phyloP scores from a whole-genome alignment of 2,888 invertebrate genomes.

The Nomada ruficornis region DNA sequence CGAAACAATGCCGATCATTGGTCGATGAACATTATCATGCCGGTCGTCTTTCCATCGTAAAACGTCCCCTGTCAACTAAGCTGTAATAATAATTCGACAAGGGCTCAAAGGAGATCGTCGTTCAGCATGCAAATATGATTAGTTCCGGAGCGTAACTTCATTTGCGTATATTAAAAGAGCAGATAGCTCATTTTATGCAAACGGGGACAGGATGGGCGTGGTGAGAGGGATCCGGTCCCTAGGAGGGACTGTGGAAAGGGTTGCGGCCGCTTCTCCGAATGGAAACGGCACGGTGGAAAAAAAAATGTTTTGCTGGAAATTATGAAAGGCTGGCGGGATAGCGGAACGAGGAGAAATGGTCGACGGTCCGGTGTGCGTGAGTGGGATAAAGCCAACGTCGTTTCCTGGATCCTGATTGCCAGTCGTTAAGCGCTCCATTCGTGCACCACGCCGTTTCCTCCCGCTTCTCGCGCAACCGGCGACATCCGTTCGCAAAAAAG shows the following conservation, averaged over 20 bases:
- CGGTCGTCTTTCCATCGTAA: conserved; percentile 54
- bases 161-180: conserved; percentile 82
- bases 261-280: neutral
- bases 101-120: conserved; percentile 81
- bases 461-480: neutral
- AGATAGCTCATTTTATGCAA: conserved; percentile 80
- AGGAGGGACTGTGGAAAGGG: neutral
- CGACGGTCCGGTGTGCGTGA: conserved; percentile 5
- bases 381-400: conserved; percentile 30
- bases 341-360: conserved; percentile 31
- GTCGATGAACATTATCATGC: conserved; percentile 46
- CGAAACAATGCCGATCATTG: conserved; percentile 13
- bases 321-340: conserved; percentile 44
- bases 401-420: conserved; percentile 65
- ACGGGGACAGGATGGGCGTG: conserved; percentile 68
- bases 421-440: conserved; percentile 58
- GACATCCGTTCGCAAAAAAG: conserved; percentile 32
- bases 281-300: conserved; percentile 24
- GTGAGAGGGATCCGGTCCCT: conserved; percentile 10
- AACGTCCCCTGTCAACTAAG: conserved; percentile 70
- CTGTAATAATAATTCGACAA: conserved; percentile 76
- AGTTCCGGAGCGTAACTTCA: conserved; percentile 82
- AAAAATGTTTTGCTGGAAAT: conserved; percentile 61
- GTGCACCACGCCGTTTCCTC: neutral
- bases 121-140: conserved; percentile 82